phyloP scores from a whole-genome alignment of 2,113 vertebrate species.

The Todiramphus saurophagus region DNA sequence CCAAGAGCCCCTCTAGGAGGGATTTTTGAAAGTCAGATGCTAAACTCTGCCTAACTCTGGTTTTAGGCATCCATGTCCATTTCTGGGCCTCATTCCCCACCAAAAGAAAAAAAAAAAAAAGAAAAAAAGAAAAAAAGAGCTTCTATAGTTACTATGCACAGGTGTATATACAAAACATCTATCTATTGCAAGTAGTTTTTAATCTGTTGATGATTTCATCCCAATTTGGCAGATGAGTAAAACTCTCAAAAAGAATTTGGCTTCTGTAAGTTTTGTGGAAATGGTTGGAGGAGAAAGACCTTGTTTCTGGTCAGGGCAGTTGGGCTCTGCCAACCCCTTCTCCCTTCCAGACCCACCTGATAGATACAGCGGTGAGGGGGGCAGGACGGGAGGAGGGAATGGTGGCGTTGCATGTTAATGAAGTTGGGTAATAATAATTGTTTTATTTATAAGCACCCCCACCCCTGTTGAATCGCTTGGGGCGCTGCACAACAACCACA shows the following conservation, averaged over 20 bases:
- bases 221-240: background rate
- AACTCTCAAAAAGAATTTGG: background rate
- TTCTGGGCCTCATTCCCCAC: background rate
- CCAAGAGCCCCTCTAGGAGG: background rate
- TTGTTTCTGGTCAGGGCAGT: background rate
- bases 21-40: background rate
- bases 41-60: background rate
- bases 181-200: background rate
- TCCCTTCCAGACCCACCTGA: background rate
- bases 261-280: background rate
- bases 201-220: background rate
- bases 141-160: background rate
- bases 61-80: background rate
- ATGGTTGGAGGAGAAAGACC: background rate
- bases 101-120: too few relatives aligned
- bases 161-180: background rate
- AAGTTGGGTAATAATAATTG: conserved; percentile 52
- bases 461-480: conserved; percentile 39
- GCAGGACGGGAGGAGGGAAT: background rate
- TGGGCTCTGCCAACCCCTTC: background rate
- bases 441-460: conserved; percentile 64
- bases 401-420: conserved; percentile 11
- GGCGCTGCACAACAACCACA: conserved; percentile 50
- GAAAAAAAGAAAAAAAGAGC: too few relatives aligned
- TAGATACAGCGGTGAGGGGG: background rate